These are phyloP conservation scores for Sycophaga agraensis DNA, from an alignment of 1,140 invertebrate genomes.

Conservation along the genomic window DNA sequence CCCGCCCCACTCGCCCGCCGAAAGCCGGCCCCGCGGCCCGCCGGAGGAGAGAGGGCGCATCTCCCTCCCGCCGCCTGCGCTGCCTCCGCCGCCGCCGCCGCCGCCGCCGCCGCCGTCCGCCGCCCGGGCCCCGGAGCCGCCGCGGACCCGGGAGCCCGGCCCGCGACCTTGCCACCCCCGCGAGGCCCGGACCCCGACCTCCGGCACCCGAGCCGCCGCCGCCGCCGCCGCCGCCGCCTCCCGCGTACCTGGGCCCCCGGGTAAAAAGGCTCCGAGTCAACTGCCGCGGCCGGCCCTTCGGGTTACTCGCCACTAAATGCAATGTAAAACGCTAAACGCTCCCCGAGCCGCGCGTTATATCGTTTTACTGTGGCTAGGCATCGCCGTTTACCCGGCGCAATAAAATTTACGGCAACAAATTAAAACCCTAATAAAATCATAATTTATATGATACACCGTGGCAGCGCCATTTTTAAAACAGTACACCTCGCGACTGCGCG, in stretches of 20 bases:
- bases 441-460: conserved; percentile 10
- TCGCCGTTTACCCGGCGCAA: background rate
- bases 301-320: background rate
- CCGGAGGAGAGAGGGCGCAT: too few relatives aligned
- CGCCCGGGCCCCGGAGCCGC: too few relatives aligned
- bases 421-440: conserved; percentile 27
- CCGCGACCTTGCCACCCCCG: too few relatives aligned
- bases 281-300: too few relatives aligned
- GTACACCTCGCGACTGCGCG: background rate
- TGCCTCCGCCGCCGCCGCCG: too few relatives aligned
- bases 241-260: too few relatives aligned
- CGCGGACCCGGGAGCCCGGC: too few relatives aligned
- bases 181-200: background rate
- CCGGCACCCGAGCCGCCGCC: too few relatives aligned
- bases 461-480: background rate
- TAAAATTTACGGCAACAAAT: conserved; percentile 22
- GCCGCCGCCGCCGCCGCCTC: too few relatives aligned
- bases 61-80: background rate
- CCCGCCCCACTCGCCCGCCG: background rate
- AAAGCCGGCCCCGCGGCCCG: too few relatives aligned
- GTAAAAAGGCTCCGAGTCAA: too few relatives aligned
- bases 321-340: conserved; percentile 22
- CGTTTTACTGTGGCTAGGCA: conserved; percentile 1
- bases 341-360: conserved; percentile 9
- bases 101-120: conserved; percentile 1